Base-by-base conservation (phyloP, 2,888 invertebrate genomes). In the Ecliptopera silaceata region DNA sequence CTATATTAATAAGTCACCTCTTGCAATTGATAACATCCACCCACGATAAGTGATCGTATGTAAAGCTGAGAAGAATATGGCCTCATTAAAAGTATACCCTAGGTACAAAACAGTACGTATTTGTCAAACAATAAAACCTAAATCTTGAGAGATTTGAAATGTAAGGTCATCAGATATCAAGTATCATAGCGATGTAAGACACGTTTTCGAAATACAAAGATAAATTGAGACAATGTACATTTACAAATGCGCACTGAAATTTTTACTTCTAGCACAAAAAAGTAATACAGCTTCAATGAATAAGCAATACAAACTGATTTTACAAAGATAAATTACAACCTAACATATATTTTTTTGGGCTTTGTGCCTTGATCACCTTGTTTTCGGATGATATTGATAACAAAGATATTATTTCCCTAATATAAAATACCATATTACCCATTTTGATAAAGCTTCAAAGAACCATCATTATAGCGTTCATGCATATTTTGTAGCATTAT, bases 131-230 rank as follows among this genome's bases (percentile, higher is more conserved):
- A 59, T 56, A 54, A 59, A 2, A 20, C 20, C 20, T 59, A 65
- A 56, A 57, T 64, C 55, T 63, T 50, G 29, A 38, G 51, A 56
- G 56, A 61, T 63, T 64, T 61, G 45, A 31, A 29, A 58, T 58
- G 61, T 54, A 39, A 58, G 61, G 61, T 57, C 50, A 61, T 34
- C 46, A 53, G 61, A 66, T 68, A 68, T 65, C 47, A 48, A 52
- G 60, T 59, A 43, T 49, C 54, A 56, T 32, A 53, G 8, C 4
- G 6, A 26, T 26, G 26, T n/a, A n/a, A n/a, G n/a, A n/a, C n/a
- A n/a, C n/a, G n/a, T n/a, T n/a, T n/a, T n/a, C n/a, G n/a, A n/a
- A n/a, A n/a, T n/a, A n/a, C n/a, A n/a, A n/a, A n/a, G n/a, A n/a
- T n/a, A n/a, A n/a, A n/a, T n/a, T n/a, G n/a, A n/a, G n/a, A n/a